Base-by-base conservation (phyloP, 2,888 invertebrate species). In the Cetonia aurata region DNA sequence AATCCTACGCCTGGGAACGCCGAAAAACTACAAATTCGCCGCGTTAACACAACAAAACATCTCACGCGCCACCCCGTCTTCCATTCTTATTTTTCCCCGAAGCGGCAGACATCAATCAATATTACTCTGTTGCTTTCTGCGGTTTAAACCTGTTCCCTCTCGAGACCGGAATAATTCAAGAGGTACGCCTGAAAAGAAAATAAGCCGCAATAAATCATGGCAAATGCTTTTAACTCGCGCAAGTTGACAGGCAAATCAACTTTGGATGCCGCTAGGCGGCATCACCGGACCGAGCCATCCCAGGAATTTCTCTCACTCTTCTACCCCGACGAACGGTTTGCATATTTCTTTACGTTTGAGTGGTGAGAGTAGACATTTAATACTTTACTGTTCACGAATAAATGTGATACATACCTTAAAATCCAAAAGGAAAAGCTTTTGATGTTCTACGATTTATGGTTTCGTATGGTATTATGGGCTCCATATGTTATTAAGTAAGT, bases 161-260 rank as follows among this genome's bases (percentile, higher is more conserved):
- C 41, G 62, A 52, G 62, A 50, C 62, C 50, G 33, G 62, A 65
- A 65, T 65, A 65, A 65, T 65, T 65, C 50, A 65, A 50, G 62
- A 65, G 62, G 62, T 65, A 65, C 50, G 50, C 15, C 41, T 37
- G 62, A 52, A 65, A 65, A 65, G 62, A 65, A 65, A 65, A 65
- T 65, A 65, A 65, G 50, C 62, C 62, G 50, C 62, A 65, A 65
- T 65, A 65, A 65, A 65, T 65, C 62, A 65, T 65, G 62, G 62
- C 62, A 65, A 65, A 65, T 65, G 62, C 62, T 65, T 65, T 65
- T 65, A 65, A 65, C 62, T 65, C 50, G 62, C 50, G 50, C 62
- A 65, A 65, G 62, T 65, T 65, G 62, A 65, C 62, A 65, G 62
- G 62, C 62, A 65, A 65, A 65, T 65, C 62, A 65, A 65, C 62